phyloP scores from a whole-genome alignment of 2,113 vertebrate genomes.

The Anhinga rufa region DNA sequence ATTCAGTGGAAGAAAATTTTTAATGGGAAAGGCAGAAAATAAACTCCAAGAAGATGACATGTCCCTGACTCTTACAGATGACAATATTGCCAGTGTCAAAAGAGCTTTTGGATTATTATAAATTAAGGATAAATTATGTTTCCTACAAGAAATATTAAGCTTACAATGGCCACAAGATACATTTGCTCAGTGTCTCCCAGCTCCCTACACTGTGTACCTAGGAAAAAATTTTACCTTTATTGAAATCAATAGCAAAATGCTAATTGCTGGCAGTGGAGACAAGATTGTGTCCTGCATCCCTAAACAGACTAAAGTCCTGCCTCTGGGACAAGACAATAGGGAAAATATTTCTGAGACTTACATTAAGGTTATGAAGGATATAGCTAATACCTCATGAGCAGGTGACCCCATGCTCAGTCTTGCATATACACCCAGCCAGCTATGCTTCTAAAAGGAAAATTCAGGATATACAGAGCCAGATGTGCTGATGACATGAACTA shows the following conservation, averaged over 20 bases:
- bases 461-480: not conserved
- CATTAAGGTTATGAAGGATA: not conserved
- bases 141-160: not conserved
- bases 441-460: not conserved
- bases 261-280: not conserved
- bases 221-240: not conserved
- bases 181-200: not conserved
- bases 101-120: not conserved
- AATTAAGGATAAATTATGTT: not conserved
- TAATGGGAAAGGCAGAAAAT: not conserved
- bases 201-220: rapidly evolving
- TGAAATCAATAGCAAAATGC: not conserved
- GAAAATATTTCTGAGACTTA: not conserved
- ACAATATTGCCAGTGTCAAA: not conserved
- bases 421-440: not conserved
- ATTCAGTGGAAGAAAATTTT: not conserved
- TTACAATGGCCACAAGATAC: not conserved
- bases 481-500: not conserved
- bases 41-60: not conserved
- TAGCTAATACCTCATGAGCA: not conserved
- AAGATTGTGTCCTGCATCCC: not conserved
- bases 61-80: not conserved
- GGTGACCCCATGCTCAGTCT: not conserved
- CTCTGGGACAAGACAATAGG: not conserved
- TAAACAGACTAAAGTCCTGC: not conserved